phyloP scores from a whole-genome alignment of 2,888 invertebrate species.

The Clostera curtula region DNA sequence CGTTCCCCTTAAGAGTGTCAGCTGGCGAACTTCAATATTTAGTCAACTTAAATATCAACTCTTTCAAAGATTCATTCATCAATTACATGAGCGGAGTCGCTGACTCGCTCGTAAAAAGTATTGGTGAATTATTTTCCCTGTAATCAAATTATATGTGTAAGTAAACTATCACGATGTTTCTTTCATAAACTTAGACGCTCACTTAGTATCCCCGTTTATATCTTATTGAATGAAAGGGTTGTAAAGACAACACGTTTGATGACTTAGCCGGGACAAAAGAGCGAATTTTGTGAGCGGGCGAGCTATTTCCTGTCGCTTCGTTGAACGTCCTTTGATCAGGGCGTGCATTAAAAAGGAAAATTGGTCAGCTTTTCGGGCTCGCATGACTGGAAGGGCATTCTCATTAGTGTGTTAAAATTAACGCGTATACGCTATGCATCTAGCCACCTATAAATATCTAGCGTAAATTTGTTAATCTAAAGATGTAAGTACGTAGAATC shows the following conservation, averaged over 20 bases:
- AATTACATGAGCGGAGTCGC: slow-evolving; percentile 26
- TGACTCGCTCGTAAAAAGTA: slow-evolving; percentile 26
- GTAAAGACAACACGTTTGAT: slow-evolving; percentile 19
- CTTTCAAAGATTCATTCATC: slow-evolving; percentile 27
- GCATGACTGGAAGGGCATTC: slow-evolving; percentile 35
- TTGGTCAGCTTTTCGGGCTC: slow-evolving; percentile 50
- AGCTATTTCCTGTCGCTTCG: slow-evolving; percentile 45
- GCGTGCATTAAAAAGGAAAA: slow-evolving; percentile 58
- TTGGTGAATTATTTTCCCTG: slow-evolving; percentile 27
- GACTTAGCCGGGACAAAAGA: slow-evolving; percentile 32
- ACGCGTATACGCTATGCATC: too few species aligned
- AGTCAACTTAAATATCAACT: slow-evolving; percentile 29
- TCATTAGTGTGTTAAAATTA: slow-evolving; percentile 19
- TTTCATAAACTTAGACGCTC: not conserved
- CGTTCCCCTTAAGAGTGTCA: slow-evolving; percentile 35
- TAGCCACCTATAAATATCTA: too few species aligned
- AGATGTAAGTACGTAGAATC: too few species aligned
- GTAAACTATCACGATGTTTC: not conserved
- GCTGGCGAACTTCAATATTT: slow-evolving; percentile 32
- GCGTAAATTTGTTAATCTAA: too few species aligned
- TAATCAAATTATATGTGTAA: slow-evolving; percentile 9
- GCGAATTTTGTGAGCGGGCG: slow-evolving; percentile 46
- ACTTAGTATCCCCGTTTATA: slow-evolving; percentile 1
- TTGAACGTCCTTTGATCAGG: slow-evolving; percentile 55
- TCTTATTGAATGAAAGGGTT: slow-evolving; percentile 15